Conservation (phyloP, 1,140 invertebrate species). For the Lucilia cuprina region DNA sequence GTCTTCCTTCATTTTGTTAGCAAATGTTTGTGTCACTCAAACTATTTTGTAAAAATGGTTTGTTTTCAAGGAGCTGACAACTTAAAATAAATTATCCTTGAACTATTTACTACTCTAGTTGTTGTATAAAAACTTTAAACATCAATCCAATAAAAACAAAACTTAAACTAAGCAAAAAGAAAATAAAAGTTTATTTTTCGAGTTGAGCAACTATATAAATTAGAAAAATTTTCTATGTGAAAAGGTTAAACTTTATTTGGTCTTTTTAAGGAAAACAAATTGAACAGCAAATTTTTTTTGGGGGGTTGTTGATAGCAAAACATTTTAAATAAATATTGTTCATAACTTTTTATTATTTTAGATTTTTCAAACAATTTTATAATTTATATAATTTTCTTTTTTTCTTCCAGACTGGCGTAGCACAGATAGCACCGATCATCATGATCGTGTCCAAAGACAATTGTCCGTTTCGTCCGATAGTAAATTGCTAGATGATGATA, state of each 20-base stretch:
- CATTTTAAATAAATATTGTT: no score
- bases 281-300: no score
- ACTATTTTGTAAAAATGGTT: background rate
- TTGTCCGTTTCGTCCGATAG: slow-evolving; percentile 90
- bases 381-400: background rate
- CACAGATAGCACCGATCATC: slow-evolving; percentile 71
- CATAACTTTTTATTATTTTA: no score
- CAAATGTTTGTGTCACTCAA: background rate
- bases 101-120: background rate
- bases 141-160: background rate
- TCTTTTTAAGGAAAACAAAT: no score
- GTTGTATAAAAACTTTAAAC: no score
- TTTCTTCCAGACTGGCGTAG: slow-evolving; percentile 74
- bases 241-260: no score
- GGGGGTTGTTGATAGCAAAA: no score
- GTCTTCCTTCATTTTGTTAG: background rate
- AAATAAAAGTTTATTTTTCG: background rate
- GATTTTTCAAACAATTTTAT: background rate
- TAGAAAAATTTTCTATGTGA: no score
- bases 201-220: background rate
- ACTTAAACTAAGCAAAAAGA: background rate
- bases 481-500: slow-evolving; percentile 84
- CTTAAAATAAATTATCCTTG: slow-evolving; percentile 3
- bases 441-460: slow-evolving; percentile 83
- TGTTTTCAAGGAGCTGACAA: background rate